Evolutionary conservation across 2,888 invertebrate species (phyloP).

Genomic region (Yponomeuta cagnagella): DNA sequence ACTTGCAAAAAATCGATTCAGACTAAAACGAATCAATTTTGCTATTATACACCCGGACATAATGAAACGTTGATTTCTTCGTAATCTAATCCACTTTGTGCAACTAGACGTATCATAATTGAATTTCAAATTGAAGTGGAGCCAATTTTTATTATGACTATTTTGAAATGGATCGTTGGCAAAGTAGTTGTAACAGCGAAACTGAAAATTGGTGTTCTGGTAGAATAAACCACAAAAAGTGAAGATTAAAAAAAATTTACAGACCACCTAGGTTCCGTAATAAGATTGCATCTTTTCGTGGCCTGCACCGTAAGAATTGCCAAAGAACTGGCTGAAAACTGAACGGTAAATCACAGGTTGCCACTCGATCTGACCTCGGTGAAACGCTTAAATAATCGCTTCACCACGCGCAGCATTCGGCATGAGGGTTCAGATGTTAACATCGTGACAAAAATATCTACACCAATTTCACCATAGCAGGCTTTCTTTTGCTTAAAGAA

Average conservation of each 20-base stretch:
- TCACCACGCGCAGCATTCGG: constrained; percentile 49
- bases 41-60: not conserved
- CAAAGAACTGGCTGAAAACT: not conserved
- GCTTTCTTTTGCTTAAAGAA: constrained; percentile 16
- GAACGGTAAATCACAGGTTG: constrained; percentile 45
- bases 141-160: constrained; percentile 16
- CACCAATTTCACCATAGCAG: constrained; percentile 16
- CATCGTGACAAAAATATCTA: constrained; percentile 45
- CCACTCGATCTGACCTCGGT: constrained; percentile 52
- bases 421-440: constrained; percentile 63
- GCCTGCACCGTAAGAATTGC: not conserved
- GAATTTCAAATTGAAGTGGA: constrained; percentile 3
- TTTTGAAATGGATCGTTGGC: too few species aligned
- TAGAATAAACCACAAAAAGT: too few species aligned
- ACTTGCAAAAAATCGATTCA: not conserved
- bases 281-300: not conserved
- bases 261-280: not conserved
- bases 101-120: not conserved
- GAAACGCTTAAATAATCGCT: constrained; percentile 65
- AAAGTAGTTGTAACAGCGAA: too few species aligned
- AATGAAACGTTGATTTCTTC: not conserved
- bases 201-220: too few species aligned
- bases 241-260: too few species aligned
- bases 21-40: not conserved
- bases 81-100: not conserved